Conservation (phyloP, 2,797 vertebrate species). For the Sarcophilus harrisii region DNA sequence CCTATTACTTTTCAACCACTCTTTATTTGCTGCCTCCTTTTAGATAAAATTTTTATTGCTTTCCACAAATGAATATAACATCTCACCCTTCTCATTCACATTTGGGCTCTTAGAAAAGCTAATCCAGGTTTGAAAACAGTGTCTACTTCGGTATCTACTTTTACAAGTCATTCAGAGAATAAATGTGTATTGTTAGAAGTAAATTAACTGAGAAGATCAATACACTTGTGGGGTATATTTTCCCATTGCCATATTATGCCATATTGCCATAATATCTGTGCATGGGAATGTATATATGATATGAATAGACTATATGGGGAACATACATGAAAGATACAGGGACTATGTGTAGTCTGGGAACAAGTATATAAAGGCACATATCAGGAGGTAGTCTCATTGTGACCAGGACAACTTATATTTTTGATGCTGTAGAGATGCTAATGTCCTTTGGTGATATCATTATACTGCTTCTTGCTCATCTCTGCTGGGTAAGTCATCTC, state of each 20-base stretch:
- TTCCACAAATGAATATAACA: constrained; percentile 21
- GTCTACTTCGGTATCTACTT: neutral
- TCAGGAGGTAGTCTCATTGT: neutral
- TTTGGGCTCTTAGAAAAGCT: neutral
- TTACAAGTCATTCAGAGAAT: neutral
- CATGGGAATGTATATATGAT: neutral
- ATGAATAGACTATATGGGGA: neutral
- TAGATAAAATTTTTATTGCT: neutral
- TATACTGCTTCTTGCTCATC: neutral
- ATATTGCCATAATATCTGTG: neutral
- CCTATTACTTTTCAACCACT: constrained; percentile 33
- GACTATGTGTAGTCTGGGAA: neutral
- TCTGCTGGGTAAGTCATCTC: neutral
- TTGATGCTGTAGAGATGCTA: neutral
- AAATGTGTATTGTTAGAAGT: neutral
- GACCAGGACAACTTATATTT: neutral
- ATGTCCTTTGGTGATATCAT: neutral
- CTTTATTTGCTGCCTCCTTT: constrained; percentile 5
- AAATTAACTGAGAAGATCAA: neutral
- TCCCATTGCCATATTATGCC: neutral
- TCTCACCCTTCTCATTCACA: too few relatives aligned
- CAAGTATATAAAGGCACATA: neutral
- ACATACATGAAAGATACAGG: neutral
- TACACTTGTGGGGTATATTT: neutral
- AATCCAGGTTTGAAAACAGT: neutral